Evolutionary conservation across 1,140 invertebrate genomes (phyloP).

Genomic region (Drosophila setifemur): DNA sequence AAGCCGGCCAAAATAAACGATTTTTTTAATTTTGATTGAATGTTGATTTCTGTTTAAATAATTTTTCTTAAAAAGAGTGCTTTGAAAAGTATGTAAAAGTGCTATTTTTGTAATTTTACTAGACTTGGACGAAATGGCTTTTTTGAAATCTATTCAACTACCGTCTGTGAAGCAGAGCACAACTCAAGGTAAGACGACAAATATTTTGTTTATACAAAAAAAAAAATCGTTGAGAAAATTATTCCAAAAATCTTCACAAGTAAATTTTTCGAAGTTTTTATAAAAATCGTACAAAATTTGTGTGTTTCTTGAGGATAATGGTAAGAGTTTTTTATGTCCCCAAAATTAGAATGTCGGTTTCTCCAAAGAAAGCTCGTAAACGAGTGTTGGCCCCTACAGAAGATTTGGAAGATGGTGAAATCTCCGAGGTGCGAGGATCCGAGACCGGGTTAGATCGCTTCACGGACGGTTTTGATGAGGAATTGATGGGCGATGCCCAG

Average conservation of each 20-base stretch:
- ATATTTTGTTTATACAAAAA: not conserved
- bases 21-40: too few species aligned
- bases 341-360: conserved; percentile 43
- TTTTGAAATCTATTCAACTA: not conserved
- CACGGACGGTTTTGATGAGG: conserved; percentile 91
- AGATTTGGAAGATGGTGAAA: conserved; percentile 31
- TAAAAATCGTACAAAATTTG: too few species aligned
- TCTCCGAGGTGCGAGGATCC: not conserved
- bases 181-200: not conserved
- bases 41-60: not conserved
- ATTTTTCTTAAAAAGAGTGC: not conserved
- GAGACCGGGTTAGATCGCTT: conserved; percentile 44
- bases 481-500: conserved; percentile 97
- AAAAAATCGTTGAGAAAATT: not conserved
- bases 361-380: conserved; percentile 90
- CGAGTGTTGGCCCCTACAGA: conserved; percentile 78
- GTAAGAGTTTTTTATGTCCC: not conserved
- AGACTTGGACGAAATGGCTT: not conserved
- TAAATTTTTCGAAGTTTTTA: too few species aligned
- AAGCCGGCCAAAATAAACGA: too few species aligned
- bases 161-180: not conserved
- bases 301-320: too few species aligned
- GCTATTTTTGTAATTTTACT: not conserved
- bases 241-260: not conserved
- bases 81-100: not conserved